phyloP scores from a whole-genome alignment of 92 coral and sea anemone genomes.

The Actinostola sp. region DNA sequence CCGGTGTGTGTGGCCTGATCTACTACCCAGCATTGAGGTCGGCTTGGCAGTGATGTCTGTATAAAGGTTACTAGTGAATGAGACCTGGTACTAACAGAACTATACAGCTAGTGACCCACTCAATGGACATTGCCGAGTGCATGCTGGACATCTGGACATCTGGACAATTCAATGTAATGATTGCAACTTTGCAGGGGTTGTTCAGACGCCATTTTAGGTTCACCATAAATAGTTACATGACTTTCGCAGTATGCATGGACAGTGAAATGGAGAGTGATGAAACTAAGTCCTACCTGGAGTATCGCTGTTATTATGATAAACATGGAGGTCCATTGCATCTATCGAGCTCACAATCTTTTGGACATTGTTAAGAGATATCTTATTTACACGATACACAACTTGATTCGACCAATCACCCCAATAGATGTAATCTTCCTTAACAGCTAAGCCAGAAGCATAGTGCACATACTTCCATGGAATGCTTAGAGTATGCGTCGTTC shows the following conservation, averaged over 20 bases:
- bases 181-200: no score
- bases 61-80: no score
- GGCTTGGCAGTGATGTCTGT: no score
- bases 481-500: not conserved
- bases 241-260: not conserved
- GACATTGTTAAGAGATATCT: not conserved
- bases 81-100: no score
- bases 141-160: no score
- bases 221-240: no score
- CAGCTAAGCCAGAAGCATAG: not conserved
- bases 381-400: constrained; percentile 25
- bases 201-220: no score
- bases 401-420: not conserved
- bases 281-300: constrained; percentile 10
- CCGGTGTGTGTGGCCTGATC: no score
- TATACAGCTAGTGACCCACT: no score
- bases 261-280: not conserved
- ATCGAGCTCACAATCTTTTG: constrained; percentile 18
- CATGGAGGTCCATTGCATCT: constrained; percentile 27
- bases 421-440: constrained; percentile 25
- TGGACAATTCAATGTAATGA: no score
- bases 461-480: not conserved
- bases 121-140: no score
- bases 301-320: constrained; percentile 20
- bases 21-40: no score